Evolutionary conservation across 2,113 vertebrate genomes (phyloP).

Genomic region (Naja naja): DNA sequence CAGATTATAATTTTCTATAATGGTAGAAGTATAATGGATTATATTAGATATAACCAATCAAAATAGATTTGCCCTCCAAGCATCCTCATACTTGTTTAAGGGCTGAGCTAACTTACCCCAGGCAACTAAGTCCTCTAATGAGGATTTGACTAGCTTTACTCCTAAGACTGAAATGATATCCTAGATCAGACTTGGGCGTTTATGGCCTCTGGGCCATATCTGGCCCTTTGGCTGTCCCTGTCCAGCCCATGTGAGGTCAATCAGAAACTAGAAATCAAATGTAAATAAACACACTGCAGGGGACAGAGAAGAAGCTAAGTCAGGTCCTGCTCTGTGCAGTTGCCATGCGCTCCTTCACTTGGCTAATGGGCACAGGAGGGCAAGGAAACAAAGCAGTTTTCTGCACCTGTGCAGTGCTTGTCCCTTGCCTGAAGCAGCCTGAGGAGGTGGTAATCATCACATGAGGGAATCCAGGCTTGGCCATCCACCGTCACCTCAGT

Average conservation of each 20-base stretch:
- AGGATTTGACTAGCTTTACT: background rate
- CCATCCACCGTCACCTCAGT: background rate
- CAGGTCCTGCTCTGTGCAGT: no score
- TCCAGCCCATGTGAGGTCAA: background rate
- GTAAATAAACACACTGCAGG: background rate
- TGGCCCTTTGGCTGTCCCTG: background rate
- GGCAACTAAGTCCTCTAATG: background rate
- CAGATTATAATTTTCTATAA: background rate
- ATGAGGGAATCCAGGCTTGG: background rate
- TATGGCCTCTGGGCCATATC: background rate
- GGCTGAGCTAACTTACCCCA: background rate
- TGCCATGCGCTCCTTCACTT: background rate
- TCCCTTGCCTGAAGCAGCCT: background rate
- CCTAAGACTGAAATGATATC: background rate
- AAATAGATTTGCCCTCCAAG: background rate
- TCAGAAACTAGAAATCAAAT: background rate
- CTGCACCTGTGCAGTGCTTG: background rate
- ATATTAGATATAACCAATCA: background rate
- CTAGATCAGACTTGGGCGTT: background rate
- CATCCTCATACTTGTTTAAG: background rate
- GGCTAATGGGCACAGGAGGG: background rate
- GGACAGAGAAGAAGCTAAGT: background rate
- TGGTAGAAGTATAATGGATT: background rate
- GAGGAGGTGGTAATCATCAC: background rate
- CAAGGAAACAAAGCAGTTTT: background rate